Evolutionary conservation across 2,113 vertebrate genomes (phyloP), one percentile per base, ranked within the genome.

Genomic region (Nannobrachium achirus): DNA sequence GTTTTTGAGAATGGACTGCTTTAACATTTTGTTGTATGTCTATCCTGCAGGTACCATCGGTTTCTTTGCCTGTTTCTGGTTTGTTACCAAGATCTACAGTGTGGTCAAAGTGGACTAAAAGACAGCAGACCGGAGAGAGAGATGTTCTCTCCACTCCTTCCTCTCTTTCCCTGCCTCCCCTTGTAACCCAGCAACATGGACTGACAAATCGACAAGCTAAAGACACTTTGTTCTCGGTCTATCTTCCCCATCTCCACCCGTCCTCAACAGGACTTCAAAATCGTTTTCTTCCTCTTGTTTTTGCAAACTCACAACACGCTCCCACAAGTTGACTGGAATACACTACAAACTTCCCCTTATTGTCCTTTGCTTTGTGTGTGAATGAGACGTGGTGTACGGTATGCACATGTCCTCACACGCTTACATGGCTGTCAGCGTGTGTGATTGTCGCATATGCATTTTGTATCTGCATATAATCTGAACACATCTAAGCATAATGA

Each of bases 81-180:
- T 87, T 9, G 79, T 87, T 3, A 84, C 85, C 8, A 87, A 87
- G 74, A 86, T 84, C 71, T 86, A 86, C 69, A 86, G 84, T 18
- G 84, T 86, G 53, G 81, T 86, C 45, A 86, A 86, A 65, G 84
- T 87, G 56, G 81, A 84, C 77, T 87, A 38, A 86, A 33, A 16
- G 52, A 40, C 49, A 53, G 6, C 57, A 40, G 10, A 50, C 18
- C 11, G 50, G 59, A 61, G n/a, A n/a, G n/a, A n/a, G n/a, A n/a
- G 33, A 9, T 61, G 19, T n/a, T 44, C 41, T 58, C 33, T 25
- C 45, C 60, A 14, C 33, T 56, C 10, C 20, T n/a, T n/a, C n/a
- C n/a, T n/a, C n/a, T 10, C 39, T 20, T 16, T 41, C 58, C 49
- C 49, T 33, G 42, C 48, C 41, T 58, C 15, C 49, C 55, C 40